These are phyloP conservation scores for Neopipo cinnamomea DNA, from an alignment of 2,113 vertebrate species.

Conservation along the genomic window DNA sequence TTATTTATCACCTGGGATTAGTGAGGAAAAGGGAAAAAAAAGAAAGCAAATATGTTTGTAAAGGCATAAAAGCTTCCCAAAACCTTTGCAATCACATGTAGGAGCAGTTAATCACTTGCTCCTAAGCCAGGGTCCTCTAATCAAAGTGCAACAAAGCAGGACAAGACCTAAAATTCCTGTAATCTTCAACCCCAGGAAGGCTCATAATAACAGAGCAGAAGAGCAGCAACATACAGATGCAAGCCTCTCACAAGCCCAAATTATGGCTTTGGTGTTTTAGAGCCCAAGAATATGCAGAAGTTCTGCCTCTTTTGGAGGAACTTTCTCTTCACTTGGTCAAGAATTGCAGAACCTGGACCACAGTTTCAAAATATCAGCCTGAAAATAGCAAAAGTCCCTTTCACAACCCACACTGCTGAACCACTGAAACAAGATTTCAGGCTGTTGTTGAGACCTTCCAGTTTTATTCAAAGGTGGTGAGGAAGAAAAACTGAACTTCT, in stretches of 20 bases:
- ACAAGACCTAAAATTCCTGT: background rate
- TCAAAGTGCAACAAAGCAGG: background rate
- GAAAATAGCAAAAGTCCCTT: background rate
- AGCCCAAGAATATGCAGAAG: background rate
- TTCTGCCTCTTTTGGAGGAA: background rate
- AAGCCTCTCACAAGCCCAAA: background rate
- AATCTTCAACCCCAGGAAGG: background rate
- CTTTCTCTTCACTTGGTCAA: background rate
- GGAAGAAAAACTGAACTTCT: background rate
- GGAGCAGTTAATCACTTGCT: background rate
- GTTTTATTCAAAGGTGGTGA: background rate
- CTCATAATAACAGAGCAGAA: background rate
- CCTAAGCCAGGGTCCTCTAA: background rate
- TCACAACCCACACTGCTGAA: background rate
- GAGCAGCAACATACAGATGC: background rate
- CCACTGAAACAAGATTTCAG: background rate
- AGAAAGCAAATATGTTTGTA: background rate
- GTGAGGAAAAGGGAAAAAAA: background rate
- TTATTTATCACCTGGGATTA: slow-evolving; percentile 35
- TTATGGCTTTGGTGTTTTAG: background rate
- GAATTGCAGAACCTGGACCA: background rate
- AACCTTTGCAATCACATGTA: background rate
- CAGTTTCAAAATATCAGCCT: background rate
- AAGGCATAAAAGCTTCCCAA: background rate
- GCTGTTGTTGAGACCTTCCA: background rate